phyloP scores from a whole-genome alignment of 2,888 invertebrate genomes.

The Tachina fera region DNA sequence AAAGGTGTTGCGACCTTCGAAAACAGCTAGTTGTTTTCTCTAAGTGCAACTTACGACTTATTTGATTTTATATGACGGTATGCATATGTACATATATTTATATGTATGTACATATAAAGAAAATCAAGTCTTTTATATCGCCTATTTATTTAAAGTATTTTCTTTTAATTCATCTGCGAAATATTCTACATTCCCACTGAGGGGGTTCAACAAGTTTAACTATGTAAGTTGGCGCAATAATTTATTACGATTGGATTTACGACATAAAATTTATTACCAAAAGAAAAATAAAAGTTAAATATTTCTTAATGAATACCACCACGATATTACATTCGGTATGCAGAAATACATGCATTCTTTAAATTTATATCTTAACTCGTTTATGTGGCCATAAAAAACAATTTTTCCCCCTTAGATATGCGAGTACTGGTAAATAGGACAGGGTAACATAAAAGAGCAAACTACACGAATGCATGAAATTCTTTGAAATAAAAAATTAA shows the following conservation, averaged over 20 bases:
- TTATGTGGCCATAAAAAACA: background rate
- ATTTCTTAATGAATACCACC: background rate
- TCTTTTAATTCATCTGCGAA: background rate
- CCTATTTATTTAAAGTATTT: no score
- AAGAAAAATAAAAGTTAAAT: constrained; percentile 1
- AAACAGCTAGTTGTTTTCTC: no score
- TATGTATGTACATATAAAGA: no score
- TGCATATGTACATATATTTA: no score
- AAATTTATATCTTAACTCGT: background rate
- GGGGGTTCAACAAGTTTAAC: background rate
- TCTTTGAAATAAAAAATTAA: constrained; percentile 41
- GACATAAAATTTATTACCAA: constrained; percentile 46
- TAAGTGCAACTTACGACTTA: no score
- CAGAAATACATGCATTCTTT: background rate
- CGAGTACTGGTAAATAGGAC: constrained; percentile 1
- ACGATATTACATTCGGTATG: constrained; percentile 1
- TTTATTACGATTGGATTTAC: constrained; percentile 50
- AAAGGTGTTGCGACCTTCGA: no score
- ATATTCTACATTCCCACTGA: no score
- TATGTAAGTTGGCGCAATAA: background rate
- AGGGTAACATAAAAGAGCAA: constrained; percentile 16
- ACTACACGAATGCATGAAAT: constrained; percentile 43
- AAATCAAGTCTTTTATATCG: no score
- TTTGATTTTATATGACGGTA: no score
- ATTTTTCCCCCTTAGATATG: background rate